Base-by-base conservation (phyloP, 2,113 vertebrate genomes). In the Petrocephalus zakoni region DNA sequence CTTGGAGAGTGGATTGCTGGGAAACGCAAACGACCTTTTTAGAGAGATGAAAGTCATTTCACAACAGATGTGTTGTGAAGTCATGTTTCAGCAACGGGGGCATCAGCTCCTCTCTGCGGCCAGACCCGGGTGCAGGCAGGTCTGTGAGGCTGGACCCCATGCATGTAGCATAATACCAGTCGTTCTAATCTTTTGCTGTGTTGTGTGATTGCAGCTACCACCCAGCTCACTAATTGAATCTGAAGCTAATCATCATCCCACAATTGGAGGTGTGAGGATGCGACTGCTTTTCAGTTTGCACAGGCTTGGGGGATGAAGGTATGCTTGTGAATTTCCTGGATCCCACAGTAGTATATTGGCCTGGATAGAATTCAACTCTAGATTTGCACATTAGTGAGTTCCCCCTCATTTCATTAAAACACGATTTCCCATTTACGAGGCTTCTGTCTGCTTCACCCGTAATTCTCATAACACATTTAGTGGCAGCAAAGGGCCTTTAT, bases 41-140 rank as follows among this genome's bases (percentile, higher is more conserved):
- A 86, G 25, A 55, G 84, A 42, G 19, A 86, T 25, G 13, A 52
- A 81, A 51, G n/a, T 85, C n/a, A 86, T 86, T 56, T 86, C 52
- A n/a, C 52, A 55, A 55, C 17, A 19, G 52, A 86, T 10, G 29
- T 15, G 15, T 55, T 29, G 52, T 83, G 81, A 83, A 83, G 81
- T 1, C 46, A 21, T 83, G 52, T 53, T 55, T 19, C 46, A 86
- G 52, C 5, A 22, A 8, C 37, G 37, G 2, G 19, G 42, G 9
- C 37, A 47, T 75, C 29, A 34, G 42, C 5, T 37, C 21, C 78
- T 47, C 37, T 4, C 78, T 42, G 29, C 11, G 5, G 19, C 78
- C 78, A 82, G 34, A 82, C 19, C 34, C 72, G 15, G 29, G 68
- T 22, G 78, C 37, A 46, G 34, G 42, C 17, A 9, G 78, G 34